Base-by-base conservation (phyloP, 1,140 invertebrate species). In the Pseudomyrmex dendroicus region DNA sequence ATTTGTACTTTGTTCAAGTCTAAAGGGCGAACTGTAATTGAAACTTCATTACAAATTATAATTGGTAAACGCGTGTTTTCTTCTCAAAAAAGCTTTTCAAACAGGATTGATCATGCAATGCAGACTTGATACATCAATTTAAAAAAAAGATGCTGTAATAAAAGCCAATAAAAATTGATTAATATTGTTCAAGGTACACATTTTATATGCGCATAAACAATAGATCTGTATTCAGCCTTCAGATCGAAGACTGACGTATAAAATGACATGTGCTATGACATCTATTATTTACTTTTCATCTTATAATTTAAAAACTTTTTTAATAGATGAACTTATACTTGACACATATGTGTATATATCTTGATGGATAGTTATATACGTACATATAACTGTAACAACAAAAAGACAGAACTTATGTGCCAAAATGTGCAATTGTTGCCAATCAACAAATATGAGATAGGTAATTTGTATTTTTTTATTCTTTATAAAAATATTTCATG, bases 181-280 rank as follows among this genome's bases (percentile, higher is more conserved):
- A 77, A 66, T 66, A 56, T 48, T 77, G 44, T 5, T 46, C n/a
- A 4, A 10, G 9, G 5, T 5, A 35, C 4, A 77, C 9, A 35
- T 12, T 64, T 64, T 54, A 77, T 57, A 35, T 35, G 35, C 35
- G 17, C 46, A 12, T 48, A 48, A 44, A 20, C 17, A 67, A 5
- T 50, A 50, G 46, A 67, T 67, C 35, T 10, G 35, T 35, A 52
- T 64, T 64, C 62, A 35, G 62, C 62, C 46, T n/a, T 8, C 25
- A 25, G 35, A 64, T 64, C 35, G 62, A 64, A n/a, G 13, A 66
- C 52, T 54, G 25, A 77, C 52, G 22, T 52, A 44, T 77, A 66
- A 77, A 66, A 66, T 77, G 48, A 5, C 50, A 77, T 54, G 48
- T 44, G 22, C 61, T 63, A n/a, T 73, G 9, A 66, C 10, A 56